Conservation (phyloP, 2,797 vertebrate species). For the Lycodopsis pacificus region DNA sequence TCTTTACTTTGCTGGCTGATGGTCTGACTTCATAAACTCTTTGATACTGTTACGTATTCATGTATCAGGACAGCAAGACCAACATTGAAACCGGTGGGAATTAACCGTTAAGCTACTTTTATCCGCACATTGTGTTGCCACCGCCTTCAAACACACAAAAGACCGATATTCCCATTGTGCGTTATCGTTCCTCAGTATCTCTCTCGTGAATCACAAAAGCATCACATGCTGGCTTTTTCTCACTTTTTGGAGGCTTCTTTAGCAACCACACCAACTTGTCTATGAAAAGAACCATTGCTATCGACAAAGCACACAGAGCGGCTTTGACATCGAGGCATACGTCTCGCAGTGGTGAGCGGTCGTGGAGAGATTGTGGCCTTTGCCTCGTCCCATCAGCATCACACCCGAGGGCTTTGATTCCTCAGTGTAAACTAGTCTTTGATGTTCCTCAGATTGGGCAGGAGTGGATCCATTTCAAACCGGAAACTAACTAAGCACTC, state of each 20-base stretch:
- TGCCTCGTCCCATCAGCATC: conserved; percentile 40
- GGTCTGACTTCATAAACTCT: not conserved
- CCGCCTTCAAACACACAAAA: conserved; percentile 23
- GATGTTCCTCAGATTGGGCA: conserved; percentile 23
- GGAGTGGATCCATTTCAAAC: conserved; percentile 21
- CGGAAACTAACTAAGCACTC: conserved; percentile 11
- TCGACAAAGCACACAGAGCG: conserved; percentile 18
- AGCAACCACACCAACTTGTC: not conserved
- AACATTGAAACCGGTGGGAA: not conserved
- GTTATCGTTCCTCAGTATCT: conserved; percentile 15
- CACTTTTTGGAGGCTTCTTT: conserved; percentile 13
- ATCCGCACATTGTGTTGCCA: not conserved
- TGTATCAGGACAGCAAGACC: not conserved
- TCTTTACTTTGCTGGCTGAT: not conserved
- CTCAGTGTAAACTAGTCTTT: conserved; percentile 22
- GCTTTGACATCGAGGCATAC: conserved; percentile 57
- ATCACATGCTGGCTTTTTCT: conserved; percentile 12
- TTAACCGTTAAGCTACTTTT: not conserved
- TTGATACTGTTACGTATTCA: not conserved
- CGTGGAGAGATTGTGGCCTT: not conserved
- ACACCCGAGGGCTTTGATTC: conserved; percentile 47
- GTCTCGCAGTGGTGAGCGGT: conserved; percentile 16
- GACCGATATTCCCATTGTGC: not conserved
- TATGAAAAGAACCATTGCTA: conserved; percentile 35
- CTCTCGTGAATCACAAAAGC: not conserved